Conservation (phyloP, 2,113 vertebrate species). For the Macaca nemestrina region DNA sequence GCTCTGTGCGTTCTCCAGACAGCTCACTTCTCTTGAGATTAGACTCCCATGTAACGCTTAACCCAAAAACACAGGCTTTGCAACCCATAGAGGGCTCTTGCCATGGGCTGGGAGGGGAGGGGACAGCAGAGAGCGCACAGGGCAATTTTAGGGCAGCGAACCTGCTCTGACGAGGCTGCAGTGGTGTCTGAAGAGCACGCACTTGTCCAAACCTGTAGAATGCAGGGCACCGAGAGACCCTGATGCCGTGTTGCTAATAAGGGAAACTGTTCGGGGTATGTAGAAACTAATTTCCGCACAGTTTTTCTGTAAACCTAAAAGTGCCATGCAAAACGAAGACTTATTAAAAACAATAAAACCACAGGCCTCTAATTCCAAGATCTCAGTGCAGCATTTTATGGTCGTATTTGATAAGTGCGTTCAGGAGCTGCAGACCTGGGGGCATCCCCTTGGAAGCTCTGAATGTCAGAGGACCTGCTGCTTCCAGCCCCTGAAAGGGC, state of each 20-base stretch:
- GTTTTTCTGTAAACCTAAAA: not conserved
- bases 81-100: rapidly evolving
- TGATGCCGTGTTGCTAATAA: rapidly evolving
- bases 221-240: rapidly evolving
- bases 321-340: not conserved
- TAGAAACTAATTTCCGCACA: no score
- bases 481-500: not conserved
- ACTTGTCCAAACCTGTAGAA: rapidly evolving
- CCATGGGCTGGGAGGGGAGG: no score
- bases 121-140: rapidly evolving
- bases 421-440: not conserved
- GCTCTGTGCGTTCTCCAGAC: not conserved
- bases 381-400: no score
- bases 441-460: not conserved
- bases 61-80: not conserved
- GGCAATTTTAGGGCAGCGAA: rapidly evolving
- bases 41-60: not conserved
- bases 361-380: not conserved
- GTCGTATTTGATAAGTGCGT: rapidly evolving
- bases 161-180: no score
- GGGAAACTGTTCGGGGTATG: rapidly evolving
- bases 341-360: not conserved
- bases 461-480: rapidly evolving
- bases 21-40: not conserved
- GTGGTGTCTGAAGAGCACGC: rapidly evolving